These are phyloP conservation scores for Temnothorax unifasciatus DNA, from an alignment of 2,888 invertebrate genomes.

Conservation along the genomic window DNA sequence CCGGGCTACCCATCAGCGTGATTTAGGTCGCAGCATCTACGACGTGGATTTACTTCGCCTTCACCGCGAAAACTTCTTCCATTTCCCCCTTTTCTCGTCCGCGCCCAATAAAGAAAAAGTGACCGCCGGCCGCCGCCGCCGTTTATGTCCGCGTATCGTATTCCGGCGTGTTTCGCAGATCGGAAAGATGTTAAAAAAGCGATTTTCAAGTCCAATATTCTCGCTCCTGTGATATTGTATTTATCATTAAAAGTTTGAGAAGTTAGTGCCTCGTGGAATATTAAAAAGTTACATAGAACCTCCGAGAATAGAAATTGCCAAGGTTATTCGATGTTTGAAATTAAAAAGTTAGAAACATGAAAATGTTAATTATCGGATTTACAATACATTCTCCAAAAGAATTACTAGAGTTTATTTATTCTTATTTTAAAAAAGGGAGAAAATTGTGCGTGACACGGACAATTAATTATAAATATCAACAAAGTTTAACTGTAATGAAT, in stretches of 20 bases:
- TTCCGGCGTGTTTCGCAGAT: neutral
- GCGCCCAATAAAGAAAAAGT: slow-evolving; percentile 5
- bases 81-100: neutral
- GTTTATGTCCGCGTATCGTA: slow-evolving; percentile 10
- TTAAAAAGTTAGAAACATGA: slow-evolving; percentile 32
- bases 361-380: neutral
- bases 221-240: slow-evolving; percentile 8
- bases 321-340: slow-evolving; percentile 13
- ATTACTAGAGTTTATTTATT: no score
- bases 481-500: neutral
- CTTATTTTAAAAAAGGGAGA: no score
- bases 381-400: neutral
- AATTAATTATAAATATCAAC: neutral
- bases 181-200: slow-evolving; percentile 9
- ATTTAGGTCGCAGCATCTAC: slow-evolving; percentile 18
- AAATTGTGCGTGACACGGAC: neutral
- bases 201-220: slow-evolving; percentile 29
- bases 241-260: slow-evolving; percentile 10
- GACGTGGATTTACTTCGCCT: slow-evolving; percentile 2
- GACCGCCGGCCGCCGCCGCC: neutral
- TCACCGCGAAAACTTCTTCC: slow-evolving; percentile 19
- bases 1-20: slow-evolving; percentile 1
- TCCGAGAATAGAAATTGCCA: neutral
- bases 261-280: slow-evolving; percentile 27
- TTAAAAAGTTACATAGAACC: slow-evolving; percentile 25